These are phyloP conservation scores for Liolophura sinensis DNA, from an alignment of 1,140 invertebrate genomes.

Conservation along the genomic window DNA sequence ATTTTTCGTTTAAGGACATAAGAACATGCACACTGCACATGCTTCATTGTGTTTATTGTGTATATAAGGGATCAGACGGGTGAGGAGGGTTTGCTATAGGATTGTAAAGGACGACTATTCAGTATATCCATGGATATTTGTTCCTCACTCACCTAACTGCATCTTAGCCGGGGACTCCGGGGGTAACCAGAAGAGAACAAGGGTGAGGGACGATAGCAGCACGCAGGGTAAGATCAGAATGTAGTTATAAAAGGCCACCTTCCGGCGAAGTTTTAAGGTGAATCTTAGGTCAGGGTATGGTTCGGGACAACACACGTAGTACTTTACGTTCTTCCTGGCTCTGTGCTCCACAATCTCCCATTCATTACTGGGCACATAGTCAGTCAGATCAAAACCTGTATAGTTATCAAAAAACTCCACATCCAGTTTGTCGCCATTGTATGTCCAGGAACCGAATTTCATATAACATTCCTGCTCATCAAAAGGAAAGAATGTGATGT, in stretches of 20 bases:
- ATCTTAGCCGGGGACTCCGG: slow-evolving; percentile 61
- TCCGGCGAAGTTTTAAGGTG: slow-evolving; percentile 46
- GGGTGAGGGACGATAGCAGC: slow-evolving; percentile 55
- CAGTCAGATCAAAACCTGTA: slow-evolving; percentile 49
- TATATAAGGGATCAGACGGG: no score
- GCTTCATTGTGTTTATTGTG: no score
- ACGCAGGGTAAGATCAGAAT: slow-evolving; percentile 60
- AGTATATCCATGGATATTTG: no score
- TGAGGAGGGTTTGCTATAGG: no score
- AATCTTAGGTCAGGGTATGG: slow-evolving; percentile 57
- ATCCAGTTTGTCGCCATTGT: slow-evolving; percentile 56
- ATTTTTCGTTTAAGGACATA: no score
- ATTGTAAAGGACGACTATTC: no score
- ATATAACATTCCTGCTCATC: slow-evolving; percentile 55
- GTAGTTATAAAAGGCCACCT: slow-evolving; percentile 59
- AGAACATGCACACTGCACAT: no score
- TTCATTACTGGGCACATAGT: slow-evolving; percentile 58
- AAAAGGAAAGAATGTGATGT: slow-evolving; percentile 63
- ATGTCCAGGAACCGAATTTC: slow-evolving; percentile 60
- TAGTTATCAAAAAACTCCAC: slow-evolving; percentile 45
- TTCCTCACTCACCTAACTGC: slow-evolving; percentile 51
- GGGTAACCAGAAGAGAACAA: slow-evolving; percentile 60
- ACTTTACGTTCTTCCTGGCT: slow-evolving; percentile 45
- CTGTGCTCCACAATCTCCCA: slow-evolving; percentile 51
- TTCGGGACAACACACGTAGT: slow-evolving; percentile 57